phyloP scores from a whole-genome alignment of 2,113 vertebrate genomes.

The Stictonetta naevosa region DNA sequence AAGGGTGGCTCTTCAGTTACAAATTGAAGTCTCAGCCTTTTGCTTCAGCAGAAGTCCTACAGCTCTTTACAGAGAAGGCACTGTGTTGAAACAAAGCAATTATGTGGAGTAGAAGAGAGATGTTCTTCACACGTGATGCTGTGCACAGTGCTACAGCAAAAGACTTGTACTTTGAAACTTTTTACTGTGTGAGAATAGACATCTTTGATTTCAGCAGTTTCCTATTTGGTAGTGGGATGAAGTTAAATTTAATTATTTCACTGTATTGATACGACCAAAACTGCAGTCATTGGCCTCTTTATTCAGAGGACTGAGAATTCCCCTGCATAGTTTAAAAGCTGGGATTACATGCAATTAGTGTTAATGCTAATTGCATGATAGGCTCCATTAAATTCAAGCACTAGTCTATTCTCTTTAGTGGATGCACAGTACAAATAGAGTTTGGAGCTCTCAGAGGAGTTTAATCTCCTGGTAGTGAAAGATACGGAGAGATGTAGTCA shows the following conservation, averaged over 20 bases:
- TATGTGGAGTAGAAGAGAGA: background rate
- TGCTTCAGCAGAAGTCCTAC: background rate
- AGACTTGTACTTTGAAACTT: background rate
- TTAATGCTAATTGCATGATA: slow-evolving; percentile 56
- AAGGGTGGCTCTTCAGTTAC: background rate
- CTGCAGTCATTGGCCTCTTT: background rate
- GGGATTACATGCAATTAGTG: slow-evolving; percentile 49
- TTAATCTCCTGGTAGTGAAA: background rate
- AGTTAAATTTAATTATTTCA: slow-evolving; percentile 4
- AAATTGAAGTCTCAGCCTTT: background rate
- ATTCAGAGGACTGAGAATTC: slow-evolving; percentile 28
- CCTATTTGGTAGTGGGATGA: background rate
- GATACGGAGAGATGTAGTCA: background rate
- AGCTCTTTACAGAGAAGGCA: background rate
- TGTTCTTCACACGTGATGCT: background rate
- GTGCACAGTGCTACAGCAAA: background rate
- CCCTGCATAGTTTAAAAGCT: background rate
- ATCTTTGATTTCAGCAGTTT: background rate
- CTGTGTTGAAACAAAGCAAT: background rate
- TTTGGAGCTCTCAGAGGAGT: background rate
- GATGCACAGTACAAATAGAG: background rate
- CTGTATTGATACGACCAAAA: background rate
- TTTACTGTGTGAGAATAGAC: background rate
- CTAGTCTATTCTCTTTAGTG: background rate
- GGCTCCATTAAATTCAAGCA: slow-evolving; percentile 20